phyloP scores from a whole-genome alignment of 2,113 vertebrate species.

The Anser cygnoides region DNA sequence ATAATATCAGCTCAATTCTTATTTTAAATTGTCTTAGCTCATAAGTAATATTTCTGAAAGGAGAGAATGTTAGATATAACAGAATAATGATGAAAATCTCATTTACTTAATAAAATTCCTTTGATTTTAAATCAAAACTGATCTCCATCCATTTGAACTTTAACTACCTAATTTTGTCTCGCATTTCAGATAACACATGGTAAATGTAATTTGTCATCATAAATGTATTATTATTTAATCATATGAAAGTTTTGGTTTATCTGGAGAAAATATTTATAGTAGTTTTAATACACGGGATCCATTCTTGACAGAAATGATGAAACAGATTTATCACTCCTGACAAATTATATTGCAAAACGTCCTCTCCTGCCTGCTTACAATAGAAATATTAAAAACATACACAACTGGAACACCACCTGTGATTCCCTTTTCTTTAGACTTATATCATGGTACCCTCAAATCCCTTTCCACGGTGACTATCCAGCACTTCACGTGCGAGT shows the following conservation, averaged over 20 bases:
- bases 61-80: constrained; percentile 68
- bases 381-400: constrained; percentile 69
- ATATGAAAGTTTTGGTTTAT: constrained; percentile 85
- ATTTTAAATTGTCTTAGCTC: constrained; percentile 21
- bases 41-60: constrained; percentile 67
- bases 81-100: constrained; percentile 69
- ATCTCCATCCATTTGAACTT: constrained; percentile 78
- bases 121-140: constrained; percentile 79
- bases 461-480: constrained; percentile 34
- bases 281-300: constrained; percentile 90
- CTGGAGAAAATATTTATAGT: constrained; percentile 92
- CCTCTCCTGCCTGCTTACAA: constrained; percentile 82
- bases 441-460: constrained; percentile 82
- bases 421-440: constrained; percentile 78
- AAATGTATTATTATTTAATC: constrained; percentile 82
- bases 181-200: constrained; percentile 77
- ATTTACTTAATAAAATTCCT: constrained; percentile 80
- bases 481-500: constrained; percentile 63
- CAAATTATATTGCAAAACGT: constrained; percentile 85
- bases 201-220: constrained; percentile 87
- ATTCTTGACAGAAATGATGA: constrained; percentile 84
- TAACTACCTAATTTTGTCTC: constrained; percentile 78
- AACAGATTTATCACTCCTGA: constrained; percentile 92
- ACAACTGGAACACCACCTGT: constrained; percentile 91
- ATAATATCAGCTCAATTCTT: not conserved